These are phyloP conservation scores for Amniataba percoides DNA, from an alignment of 2,797 vertebrate species.

Conservation along the genomic window DNA sequence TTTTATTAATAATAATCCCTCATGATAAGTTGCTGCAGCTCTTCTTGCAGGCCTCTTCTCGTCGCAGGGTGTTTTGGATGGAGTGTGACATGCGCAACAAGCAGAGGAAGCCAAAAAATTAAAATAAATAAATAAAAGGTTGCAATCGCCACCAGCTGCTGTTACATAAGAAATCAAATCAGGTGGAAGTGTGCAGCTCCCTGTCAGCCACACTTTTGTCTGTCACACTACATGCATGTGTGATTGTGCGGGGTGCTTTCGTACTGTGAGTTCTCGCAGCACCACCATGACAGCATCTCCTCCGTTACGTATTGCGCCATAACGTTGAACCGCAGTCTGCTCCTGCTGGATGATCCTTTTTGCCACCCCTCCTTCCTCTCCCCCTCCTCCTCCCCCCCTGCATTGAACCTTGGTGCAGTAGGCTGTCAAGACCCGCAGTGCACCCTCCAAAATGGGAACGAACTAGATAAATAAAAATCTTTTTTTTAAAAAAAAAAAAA, in stretches of 20 bases:
- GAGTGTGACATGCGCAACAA: slow-evolving; percentile 73
- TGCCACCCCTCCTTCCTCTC: slow-evolving; percentile 62
- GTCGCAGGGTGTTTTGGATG: slow-evolving; percentile 22
- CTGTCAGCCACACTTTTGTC: background rate
- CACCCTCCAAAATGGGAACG: slow-evolving; percentile 70
- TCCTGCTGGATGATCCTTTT: slow-evolving; percentile 78
- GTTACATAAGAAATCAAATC: slow-evolving; percentile 57
- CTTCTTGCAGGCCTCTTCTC: slow-evolving; percentile 13
- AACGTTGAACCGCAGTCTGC: slow-evolving; percentile 80
- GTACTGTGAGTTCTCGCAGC: background rate
- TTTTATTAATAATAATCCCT: slow-evolving; percentile 13
- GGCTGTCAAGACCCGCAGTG: slow-evolving; percentile 83
- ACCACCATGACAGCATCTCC: slow-evolving; percentile 52
- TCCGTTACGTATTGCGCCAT: slow-evolving; percentile 75
- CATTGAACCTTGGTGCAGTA: slow-evolving; percentile 87
- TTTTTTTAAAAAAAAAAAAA: background rate
- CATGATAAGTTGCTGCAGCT: slow-evolving; percentile 31
- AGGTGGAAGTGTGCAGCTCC: slow-evolving; percentile 15
- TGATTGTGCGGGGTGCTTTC: background rate
- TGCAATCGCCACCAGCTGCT: slow-evolving; percentile 33
- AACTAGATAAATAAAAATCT: background rate
- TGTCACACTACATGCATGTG: background rate
- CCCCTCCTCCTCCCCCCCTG: slow-evolving; percentile 53
- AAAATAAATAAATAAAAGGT: background rate
- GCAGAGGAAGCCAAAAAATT: slow-evolving; percentile 16